Percentiles rank a stretch among this genome's conserved stretches.
Conservation (phyloP, 2,797 vertebrate genomes). For the Sternarchorhynchus goeldii region DNA sequence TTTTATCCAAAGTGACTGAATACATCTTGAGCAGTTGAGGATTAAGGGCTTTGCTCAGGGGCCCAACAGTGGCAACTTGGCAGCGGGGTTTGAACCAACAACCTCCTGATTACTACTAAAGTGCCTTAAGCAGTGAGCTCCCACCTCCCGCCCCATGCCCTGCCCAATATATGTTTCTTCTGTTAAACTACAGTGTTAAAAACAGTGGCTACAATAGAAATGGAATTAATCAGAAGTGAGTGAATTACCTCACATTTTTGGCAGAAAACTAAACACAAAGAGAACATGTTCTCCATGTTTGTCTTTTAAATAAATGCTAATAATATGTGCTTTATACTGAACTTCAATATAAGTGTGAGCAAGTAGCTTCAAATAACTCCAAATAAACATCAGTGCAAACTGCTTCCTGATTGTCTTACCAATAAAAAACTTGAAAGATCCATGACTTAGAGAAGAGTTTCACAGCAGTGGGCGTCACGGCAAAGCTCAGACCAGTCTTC, state of each 20-base stretch:
- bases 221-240: too few relatives aligned
- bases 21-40: too few relatives aligned
- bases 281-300: not conserved
- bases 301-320: not conserved
- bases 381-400: conserved; percentile 24
- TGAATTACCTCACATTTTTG: not conserved
- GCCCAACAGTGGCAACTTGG: too few relatives aligned
- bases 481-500: conserved; percentile 48
- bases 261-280: not conserved
- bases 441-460: conserved; percentile 38
- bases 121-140: too few relatives aligned
- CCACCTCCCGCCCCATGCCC: too few relatives aligned
- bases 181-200: too few relatives aligned
- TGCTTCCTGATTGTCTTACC: conserved; percentile 30
- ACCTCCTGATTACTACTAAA: too few relatives aligned
- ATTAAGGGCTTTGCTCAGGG: too few relatives aligned
- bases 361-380: conserved; percentile 4
- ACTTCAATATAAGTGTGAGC: not conserved
- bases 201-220: too few relatives aligned
- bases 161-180: too few relatives aligned
- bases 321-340: not conserved
- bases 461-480: conserved; percentile 9
- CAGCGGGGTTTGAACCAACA: too few relatives aligned
- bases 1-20: too few relatives aligned
- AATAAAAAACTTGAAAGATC: conserved; percentile 38